These are phyloP conservation scores for Centrocercus urophasianus DNA, from an alignment of 2,113 vertebrate genomes.

Conservation along the genomic window DNA sequence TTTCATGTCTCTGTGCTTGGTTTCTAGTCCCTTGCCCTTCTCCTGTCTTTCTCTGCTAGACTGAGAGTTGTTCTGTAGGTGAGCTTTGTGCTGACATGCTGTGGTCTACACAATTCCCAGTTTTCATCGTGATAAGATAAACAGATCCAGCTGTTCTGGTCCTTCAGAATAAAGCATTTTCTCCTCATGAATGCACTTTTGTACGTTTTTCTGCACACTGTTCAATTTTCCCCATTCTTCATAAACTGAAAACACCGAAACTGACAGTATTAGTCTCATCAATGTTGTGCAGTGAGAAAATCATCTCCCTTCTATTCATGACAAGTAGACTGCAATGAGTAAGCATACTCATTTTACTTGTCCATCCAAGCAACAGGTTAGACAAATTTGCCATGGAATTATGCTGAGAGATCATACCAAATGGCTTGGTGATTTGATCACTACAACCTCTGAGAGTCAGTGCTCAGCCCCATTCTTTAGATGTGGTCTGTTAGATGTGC, in stretches of 20 bases:
- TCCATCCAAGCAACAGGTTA: background rate
- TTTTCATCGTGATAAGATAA: background rate
- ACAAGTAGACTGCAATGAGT: background rate
- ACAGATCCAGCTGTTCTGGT: background rate
- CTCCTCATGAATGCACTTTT: background rate
- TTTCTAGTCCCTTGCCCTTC: background rate
- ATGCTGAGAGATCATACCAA: background rate
- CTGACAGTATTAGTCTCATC: background rate
- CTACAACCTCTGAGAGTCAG: background rate
- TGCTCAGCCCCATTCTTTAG: background rate
- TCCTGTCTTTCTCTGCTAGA: background rate
- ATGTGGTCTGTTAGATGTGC: background rate
- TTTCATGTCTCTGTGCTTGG: background rate
- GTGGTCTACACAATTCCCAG: background rate
- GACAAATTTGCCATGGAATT: background rate
- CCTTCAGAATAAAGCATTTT: background rate
- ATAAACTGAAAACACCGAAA: background rate
- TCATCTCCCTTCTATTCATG: background rate
- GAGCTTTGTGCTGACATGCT: background rate
- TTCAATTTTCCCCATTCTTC: background rate
- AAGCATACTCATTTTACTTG: background rate
- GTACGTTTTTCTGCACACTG: background rate
- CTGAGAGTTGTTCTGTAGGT: background rate
- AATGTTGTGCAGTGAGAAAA: background rate
- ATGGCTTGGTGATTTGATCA: background rate